Base-by-base conservation (phyloP, 1,140 invertebrate genomes). In the Eubasilissa regina region DNA sequence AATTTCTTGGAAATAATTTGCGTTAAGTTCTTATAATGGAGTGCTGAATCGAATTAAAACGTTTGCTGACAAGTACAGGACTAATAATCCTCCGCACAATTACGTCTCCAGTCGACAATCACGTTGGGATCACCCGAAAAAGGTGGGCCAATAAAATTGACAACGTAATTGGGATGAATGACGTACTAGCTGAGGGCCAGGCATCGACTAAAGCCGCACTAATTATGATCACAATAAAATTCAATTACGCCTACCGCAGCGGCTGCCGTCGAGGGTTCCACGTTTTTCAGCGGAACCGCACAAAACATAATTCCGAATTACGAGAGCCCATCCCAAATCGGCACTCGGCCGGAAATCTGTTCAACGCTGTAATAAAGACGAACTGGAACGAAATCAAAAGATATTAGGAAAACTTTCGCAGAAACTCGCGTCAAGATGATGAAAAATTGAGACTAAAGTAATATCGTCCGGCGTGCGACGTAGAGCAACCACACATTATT, bases 151-250 rank as follows among this genome's bases (percentile, higher is more conserved):
- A 17, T 68, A 17, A 68, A 68, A 68, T 68, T 48, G 64, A 68
- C 64, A 68, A 17, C 64, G 19, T 68, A 68, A 68, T 68, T 68
- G 64, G 64, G n/a, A 45, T 44, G 64, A 47, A 68, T 68, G 64
- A 68, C 45, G 64, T 68, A 79, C 64, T 45, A 45, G 43, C 55
- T 15, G 43, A 68, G 66, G 47, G 70, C 75, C 21, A 51, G 44
- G 35, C 58, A n/a, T 9, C 43, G 66, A 77, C 64, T 77, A 66
- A 77, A 77, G 68, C 47, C 48, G 68, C 62, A 73, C 55, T 73
- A 79, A 79, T 79, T 62, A 79, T 66, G 78, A 79, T 79, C 78
- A 79, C 78, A 79, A 79, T 79, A 75, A 79, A 79, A 79, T 79
- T 75, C 78, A 79, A 79, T 79, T 79, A 75, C 44, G 44, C 21